These are phyloP conservation scores for Pseudococcus viburni DNA, from an alignment of 2,888 invertebrate species.

Conservation along the genomic window DNA sequence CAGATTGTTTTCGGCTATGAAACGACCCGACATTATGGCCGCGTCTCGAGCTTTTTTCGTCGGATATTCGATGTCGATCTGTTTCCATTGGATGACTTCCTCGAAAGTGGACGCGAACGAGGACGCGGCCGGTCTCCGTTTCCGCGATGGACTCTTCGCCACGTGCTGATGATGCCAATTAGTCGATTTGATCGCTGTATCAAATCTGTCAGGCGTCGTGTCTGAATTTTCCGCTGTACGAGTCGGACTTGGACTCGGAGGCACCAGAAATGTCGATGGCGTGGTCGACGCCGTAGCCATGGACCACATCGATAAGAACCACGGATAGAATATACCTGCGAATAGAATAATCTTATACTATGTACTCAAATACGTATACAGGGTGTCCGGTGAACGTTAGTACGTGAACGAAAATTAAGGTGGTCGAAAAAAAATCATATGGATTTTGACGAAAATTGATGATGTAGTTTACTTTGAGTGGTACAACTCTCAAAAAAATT, in stretches of 20 bases:
- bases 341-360: constrained; percentile 11
- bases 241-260: neutral
- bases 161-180: no score
- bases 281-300: constrained; percentile 69
- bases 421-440: no score
- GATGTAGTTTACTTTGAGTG: no score
- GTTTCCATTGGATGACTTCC: constrained; percentile 81
- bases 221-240: neutral
- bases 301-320: constrained; percentile 72
- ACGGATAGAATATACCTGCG: constrained; percentile 71
- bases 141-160: constrained; percentile 23
- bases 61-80: constrained; percentile 82
- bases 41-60: constrained; percentile 75
- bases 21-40: constrained; percentile 77
- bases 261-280: neutral
- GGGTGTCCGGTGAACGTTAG: no score
- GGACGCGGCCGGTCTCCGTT: constrained; percentile 1
- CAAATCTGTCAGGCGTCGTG: neutral
- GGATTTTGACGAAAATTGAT: no score
- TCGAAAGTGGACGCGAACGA: constrained; percentile 66
- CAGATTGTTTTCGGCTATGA: constrained; percentile 80
- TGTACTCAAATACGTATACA: no score
- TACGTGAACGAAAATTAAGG: no score
- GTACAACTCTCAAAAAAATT: no score
- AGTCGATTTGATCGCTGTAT: neutral